Percentiles rank a stretch among this genome's conserved stretches.
phyloP scores from a whole-genome alignment of 2,888 invertebrate species.

The Leucoptera coffeella region DNA sequence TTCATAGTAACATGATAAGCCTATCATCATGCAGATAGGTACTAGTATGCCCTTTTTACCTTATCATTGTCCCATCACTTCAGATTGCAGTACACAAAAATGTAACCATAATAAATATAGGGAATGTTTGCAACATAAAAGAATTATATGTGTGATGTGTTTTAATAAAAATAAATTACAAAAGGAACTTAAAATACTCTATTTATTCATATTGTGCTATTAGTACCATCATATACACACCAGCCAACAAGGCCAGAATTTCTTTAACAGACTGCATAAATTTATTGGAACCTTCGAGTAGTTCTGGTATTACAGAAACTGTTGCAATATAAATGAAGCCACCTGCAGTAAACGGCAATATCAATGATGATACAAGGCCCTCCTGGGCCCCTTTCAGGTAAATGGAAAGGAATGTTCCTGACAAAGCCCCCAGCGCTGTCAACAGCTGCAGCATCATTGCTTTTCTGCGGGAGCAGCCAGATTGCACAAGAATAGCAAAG shows the following conservation, averaged over 20 bases:
- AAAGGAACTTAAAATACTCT: no score
- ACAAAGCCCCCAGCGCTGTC: conserved; percentile 91
- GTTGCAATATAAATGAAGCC: conserved; percentile 99
- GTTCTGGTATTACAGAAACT: conserved; percentile 96
- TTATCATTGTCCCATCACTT: no score
- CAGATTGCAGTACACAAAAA: no score
- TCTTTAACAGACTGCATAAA: conserved; percentile 87
- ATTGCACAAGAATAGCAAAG: conserved; percentile 96
- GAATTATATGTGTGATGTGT: no score
- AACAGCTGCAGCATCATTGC: conserved; percentile 92
- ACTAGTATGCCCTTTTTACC: no score
- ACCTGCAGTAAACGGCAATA: conserved; percentile 95
- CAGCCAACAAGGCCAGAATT: conserved; percentile 79
- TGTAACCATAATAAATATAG: no score
- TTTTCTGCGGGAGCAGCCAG: conserved; percentile 88
- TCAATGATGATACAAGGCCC: conserved; percentile 75
- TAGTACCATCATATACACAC: conserved; percentile 93
- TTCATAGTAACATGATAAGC: no score
- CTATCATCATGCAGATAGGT: no score
- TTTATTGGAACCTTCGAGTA: conserved; percentile 82
- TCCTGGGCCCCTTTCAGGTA: conserved; percentile 67
- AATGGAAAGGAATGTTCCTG: conserved; percentile 87
- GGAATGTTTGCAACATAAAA: no score
- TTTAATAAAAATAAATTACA: not conserved
- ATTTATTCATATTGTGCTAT: conserved; percentile 66